These are phyloP conservation scores for Eremobia ochroleuca DNA, from an alignment of 2,888 invertebrate species.

Conservation along the genomic window DNA sequence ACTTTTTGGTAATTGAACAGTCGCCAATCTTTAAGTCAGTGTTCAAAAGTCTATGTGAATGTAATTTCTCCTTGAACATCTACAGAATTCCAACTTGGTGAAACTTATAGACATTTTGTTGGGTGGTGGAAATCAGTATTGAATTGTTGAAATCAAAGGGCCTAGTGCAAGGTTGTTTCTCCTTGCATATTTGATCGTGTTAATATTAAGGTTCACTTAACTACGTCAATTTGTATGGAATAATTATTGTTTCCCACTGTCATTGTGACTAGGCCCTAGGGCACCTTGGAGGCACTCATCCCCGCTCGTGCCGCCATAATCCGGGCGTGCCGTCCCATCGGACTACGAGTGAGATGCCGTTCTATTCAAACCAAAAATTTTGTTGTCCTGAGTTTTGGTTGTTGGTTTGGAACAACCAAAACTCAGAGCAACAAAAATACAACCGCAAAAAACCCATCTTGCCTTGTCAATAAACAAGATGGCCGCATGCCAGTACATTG, in stretches of 20 bases:
- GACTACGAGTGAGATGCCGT: too few relatives aligned
- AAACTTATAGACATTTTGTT: too few relatives aligned
- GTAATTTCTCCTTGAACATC: background rate
- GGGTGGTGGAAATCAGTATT: background rate
- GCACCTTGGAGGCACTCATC: too few relatives aligned
- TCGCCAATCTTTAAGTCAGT: background rate
- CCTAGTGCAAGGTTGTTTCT: too few relatives aligned
- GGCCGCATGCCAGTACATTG: background rate
- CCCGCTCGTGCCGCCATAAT: too few relatives aligned
- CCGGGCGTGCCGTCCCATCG: too few relatives aligned
- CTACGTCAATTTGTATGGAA: background rate
- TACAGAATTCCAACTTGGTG: background rate
- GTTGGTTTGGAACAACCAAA: too few relatives aligned
- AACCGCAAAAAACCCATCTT: background rate
- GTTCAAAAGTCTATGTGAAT: background rate
- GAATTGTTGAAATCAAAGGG: background rate
- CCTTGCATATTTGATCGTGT: background rate
- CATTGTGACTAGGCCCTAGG: too few relatives aligned
- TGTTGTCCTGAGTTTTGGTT: too few relatives aligned
- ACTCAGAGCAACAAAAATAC: background rate
- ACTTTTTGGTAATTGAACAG: background rate
- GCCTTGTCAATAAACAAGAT: slow-evolving; percentile 7
- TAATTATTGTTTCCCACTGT: background rate
- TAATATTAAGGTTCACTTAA: background rate
- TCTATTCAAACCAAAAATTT: background rate